Conservation (phyloP, 2,888 invertebrate genomes). For the Acanthopleura granulata region DNA sequence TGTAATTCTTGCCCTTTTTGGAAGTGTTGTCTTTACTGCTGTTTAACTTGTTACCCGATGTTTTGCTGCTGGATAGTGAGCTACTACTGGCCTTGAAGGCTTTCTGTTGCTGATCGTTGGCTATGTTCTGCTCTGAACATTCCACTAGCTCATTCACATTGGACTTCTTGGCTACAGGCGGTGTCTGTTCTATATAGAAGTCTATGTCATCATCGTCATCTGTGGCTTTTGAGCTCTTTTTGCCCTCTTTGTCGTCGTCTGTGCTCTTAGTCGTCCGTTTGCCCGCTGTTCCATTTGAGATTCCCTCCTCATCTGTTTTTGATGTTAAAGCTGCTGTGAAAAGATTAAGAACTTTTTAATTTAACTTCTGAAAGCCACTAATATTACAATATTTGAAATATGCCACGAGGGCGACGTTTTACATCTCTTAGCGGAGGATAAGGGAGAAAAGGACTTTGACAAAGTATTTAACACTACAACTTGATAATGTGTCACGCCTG, state of each 20-base stretch:
- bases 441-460: too few relatives aligned
- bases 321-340: constrained; percentile 62
- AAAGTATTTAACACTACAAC: too few relatives aligned
- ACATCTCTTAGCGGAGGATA: too few relatives aligned
- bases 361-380: too few relatives aligned
- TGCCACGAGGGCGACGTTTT: too few relatives aligned
- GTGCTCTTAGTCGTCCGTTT: constrained; percentile 42
- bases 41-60: constrained; percentile 56
- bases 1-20: constrained; percentile 57
- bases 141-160: constrained; percentile 64
- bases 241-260: constrained; percentile 33
- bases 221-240: constrained; percentile 35
- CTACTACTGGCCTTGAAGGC: constrained; percentile 39
- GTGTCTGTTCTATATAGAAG: constrained; percentile 18
- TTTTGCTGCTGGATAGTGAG: constrained; percentile 30
- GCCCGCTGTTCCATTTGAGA: constrained; percentile 66
- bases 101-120: constrained; percentile 60
- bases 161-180: constrained; percentile 40
- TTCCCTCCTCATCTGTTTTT: constrained; percentile 68
- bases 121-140: constrained; percentile 52
- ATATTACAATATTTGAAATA: too few relatives aligned
- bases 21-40: constrained; percentile 57
- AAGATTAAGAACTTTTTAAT: not conserved
- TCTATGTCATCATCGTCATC: constrained; percentile 38
- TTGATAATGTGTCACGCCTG: too few relatives aligned